Percentiles rank a stretch among this genome's conserved stretches.
phyloP scores from a whole-genome alignment of 2,888 invertebrate genomes.

The Thymelicus lineola region DNA sequence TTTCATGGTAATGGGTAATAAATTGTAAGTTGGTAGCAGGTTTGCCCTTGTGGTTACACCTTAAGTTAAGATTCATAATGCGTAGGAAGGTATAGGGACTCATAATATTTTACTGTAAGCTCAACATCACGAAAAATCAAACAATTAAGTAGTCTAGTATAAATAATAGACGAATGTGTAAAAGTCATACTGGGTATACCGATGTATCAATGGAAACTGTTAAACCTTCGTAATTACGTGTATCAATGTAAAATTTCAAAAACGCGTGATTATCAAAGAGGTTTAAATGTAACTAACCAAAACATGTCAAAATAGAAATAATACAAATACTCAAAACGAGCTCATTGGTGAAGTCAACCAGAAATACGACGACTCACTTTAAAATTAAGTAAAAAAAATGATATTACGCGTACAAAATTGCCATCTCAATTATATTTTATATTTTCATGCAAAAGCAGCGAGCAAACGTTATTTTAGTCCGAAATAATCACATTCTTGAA shows the following conservation, averaged over 20 bases:
- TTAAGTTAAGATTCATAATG: background rate
- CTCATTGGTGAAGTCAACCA: no score
- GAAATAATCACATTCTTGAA: conserved; percentile 22
- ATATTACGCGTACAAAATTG: background rate
- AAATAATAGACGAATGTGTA: no score
- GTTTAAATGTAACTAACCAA: no score
- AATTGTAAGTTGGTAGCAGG: conserved; percentile 6
- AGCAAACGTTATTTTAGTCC: conserved; percentile 9
- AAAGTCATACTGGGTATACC: no score
- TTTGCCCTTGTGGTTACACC: conserved; percentile 5
- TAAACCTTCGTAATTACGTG: no score
- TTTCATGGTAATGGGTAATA: conserved; percentile 6
- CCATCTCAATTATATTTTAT: background rate
- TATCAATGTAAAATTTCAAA: no score
- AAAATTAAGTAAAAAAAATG: background rate
- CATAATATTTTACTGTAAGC: background rate
- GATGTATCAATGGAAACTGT: no score
- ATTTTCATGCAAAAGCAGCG: background rate
- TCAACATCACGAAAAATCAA: background rate
- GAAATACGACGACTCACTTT: no score
- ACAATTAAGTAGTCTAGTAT: no score
- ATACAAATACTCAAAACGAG: no score
- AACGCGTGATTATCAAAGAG: no score
- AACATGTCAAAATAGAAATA: no score
- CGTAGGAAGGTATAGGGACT: background rate